Percentiles rank a stretch among this genome's conserved stretches.
Evolutionary conservation across 2,888 invertebrate genomes (phyloP).

Genomic region (Zele albiditarsus): DNA sequence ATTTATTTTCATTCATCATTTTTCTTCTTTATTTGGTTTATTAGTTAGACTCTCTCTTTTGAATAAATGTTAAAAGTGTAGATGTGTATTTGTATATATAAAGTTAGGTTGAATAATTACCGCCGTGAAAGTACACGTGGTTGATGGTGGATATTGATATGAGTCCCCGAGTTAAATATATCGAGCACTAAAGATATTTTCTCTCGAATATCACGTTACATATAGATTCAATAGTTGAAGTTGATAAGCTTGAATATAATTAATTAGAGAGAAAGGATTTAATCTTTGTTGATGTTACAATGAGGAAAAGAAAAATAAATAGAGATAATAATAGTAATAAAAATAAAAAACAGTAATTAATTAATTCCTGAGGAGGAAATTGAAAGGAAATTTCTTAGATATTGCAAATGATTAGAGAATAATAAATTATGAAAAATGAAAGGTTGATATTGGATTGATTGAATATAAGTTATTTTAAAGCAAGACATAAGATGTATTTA

Average conservation of each 20-base stretch:
- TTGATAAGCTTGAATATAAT: conserved; percentile 20
- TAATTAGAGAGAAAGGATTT: conserved; percentile 10
- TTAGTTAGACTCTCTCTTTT: neutral
- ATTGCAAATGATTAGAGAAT: too few relatives aligned
- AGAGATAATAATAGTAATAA: neutral
- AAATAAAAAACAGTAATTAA: neutral
- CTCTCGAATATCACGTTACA: conserved; percentile 22
- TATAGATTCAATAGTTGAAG: neutral
- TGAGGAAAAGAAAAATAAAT: neutral
- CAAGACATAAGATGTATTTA: conserved; percentile 18
- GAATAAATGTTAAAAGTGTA: conserved; percentile 40
- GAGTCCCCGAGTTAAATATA: conserved; percentile 8
- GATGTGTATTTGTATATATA: neutral
- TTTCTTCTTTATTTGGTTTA: neutral
- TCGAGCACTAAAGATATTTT: conserved; percentile 17
- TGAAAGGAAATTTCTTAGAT: too few relatives aligned
- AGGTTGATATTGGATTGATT: neutral
- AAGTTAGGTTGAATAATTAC: conserved; percentile 31
- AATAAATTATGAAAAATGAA: too few relatives aligned
- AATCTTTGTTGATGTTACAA: conserved; percentile 10
- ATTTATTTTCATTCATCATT: too few relatives aligned
- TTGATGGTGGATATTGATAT: conserved; percentile 20
- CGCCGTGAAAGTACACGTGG: conserved; percentile 11
- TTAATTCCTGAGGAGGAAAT: too few relatives aligned
- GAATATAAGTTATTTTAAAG: neutral